A percentile compares a stretch with the other conserved stretches of the same genome.
These are phyloP conservation scores for Drosophila anomalata DNA, from an alignment of 2,888 invertebrate species.

Conservation along the genomic window DNA sequence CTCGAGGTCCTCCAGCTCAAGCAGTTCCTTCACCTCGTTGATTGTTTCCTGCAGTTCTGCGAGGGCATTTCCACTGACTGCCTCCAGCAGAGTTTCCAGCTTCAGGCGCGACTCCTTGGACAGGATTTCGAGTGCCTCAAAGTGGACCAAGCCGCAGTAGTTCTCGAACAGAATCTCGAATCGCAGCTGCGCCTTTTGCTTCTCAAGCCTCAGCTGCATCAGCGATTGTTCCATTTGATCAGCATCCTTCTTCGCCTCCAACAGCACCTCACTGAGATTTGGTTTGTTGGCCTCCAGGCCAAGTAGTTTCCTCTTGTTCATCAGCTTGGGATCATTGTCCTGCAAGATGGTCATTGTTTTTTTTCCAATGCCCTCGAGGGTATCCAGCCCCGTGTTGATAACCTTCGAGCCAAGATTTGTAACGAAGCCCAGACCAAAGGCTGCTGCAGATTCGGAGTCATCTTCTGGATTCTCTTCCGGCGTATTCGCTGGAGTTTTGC, in stretches of 20 bases:
- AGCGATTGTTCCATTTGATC: constrained; percentile 84
- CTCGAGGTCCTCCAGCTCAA: constrained; percentile 89
- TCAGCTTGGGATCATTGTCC: constrained; percentile 95
- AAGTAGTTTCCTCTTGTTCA: constrained; percentile 86
- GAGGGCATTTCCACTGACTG: constrained; percentile 86
- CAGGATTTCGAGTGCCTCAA: constrained; percentile 96
- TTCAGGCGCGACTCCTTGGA: constrained; percentile 92
- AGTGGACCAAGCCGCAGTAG: constrained; percentile 93
- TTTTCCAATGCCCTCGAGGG: constrained; percentile 96
- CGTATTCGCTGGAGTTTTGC: background rate
- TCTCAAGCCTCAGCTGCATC: constrained; percentile 76
- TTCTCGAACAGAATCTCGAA: constrained; percentile 94
- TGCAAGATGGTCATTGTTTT: constrained; percentile 97
- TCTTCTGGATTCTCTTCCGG: constrained; percentile 8
- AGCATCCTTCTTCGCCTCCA: constrained; percentile 89
- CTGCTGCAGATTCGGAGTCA: constrained; percentile 25
- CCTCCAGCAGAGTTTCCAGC: constrained; percentile 87
- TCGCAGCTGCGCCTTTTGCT: constrained; percentile 85
- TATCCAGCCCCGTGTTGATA: constrained; percentile 92
- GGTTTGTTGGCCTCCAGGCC: constrained; percentile 82
- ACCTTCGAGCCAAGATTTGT: constrained; percentile 87
- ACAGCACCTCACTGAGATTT: constrained; percentile 84
- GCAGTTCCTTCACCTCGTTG: constrained; percentile 91
- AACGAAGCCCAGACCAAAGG: constrained; percentile 75
- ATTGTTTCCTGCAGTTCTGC: constrained; percentile 90